These are phyloP conservation scores for Magallana gigas DNA, from an alignment of 1,140 invertebrate species.

Conservation along the genomic window DNA sequence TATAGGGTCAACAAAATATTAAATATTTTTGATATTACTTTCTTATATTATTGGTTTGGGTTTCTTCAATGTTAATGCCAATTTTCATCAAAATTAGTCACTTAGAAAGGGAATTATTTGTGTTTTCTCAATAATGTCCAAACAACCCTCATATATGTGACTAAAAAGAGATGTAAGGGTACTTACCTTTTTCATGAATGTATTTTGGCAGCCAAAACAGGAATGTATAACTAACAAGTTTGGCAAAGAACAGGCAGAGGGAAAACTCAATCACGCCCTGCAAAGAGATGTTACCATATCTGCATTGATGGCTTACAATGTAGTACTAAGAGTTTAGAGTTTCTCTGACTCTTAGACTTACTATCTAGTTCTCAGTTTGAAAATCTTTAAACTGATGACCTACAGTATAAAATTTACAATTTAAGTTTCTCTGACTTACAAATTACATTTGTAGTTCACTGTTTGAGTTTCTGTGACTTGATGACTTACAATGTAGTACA, in stretches of 20 bases:
- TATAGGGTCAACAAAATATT: no score
- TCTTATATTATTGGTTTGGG: no score
- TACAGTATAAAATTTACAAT: neutral
- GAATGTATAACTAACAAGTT: slow-evolving; percentile 98
- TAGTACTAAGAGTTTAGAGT: neutral
- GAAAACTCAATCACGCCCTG: slow-evolving; percentile 96
- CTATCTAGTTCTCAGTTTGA: slow-evolving; percentile 51
- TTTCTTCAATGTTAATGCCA: no score
- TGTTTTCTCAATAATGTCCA: no score
- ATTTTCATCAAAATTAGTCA: no score
- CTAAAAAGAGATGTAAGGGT: neutral
- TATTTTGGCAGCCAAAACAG: slow-evolving; percentile 97
- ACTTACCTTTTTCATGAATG: slow-evolving; percentile 89
- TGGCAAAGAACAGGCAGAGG: slow-evolving; percentile 96
- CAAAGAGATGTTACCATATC: slow-evolving; percentile 64
- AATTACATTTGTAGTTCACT: no score
- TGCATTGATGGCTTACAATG: neutral
- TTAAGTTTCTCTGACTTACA: slow-evolving; percentile 67
- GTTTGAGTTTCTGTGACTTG: no score
- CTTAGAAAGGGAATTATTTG: no score
- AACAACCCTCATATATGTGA: no score
- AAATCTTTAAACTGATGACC: neutral
- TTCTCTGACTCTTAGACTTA: slow-evolving; percentile 58
- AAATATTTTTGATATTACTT: no score
- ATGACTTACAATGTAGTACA: no score